These are phyloP conservation scores for Atethmia centrago DNA, from an alignment of 2,888 invertebrate genomes.

Conservation along the genomic window DNA sequence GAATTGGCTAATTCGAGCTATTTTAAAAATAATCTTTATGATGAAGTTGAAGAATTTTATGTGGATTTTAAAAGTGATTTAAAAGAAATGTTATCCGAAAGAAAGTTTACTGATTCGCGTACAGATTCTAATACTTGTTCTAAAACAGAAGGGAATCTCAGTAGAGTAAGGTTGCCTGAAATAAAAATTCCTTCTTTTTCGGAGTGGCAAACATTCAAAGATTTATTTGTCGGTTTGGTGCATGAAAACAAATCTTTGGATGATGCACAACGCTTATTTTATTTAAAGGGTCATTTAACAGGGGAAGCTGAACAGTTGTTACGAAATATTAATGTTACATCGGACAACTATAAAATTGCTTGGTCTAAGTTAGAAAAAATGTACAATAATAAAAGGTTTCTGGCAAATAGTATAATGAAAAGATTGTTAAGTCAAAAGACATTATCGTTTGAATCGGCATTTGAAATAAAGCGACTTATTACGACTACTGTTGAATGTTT, in stretches of 20 bases:
- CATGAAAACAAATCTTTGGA: conserved; percentile 56
- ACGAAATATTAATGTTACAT: too few species aligned
- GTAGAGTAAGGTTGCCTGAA: neutral
- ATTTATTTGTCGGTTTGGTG: conserved; percentile 56
- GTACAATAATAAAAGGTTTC: too few species aligned
- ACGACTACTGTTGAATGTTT: too few species aligned
- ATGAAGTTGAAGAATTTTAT: neutral
- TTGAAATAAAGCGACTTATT: too few species aligned
- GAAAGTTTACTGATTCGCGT: neutral
- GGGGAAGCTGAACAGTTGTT: conserved; percentile 61
- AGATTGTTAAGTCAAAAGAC: conserved; percentile 20
- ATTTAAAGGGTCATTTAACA: conserved; percentile 52
- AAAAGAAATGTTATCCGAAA: neutral
- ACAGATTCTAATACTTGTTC: too few species aligned
- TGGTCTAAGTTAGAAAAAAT: too few species aligned
- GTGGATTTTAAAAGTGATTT: neutral
- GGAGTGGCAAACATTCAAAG: conserved; percentile 5
- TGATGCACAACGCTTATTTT: conserved; percentile 61
- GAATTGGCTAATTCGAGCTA: neutral
- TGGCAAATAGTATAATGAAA: conserved; percentile 35
- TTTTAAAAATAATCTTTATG: neutral
- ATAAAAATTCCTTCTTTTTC: neutral
- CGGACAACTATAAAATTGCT: too few species aligned
- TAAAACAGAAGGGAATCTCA: too few species aligned
- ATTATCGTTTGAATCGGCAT: too few species aligned